A percentile compares a stretch with the other conserved stretches of the same genome.
Evolutionary conservation across 2,888 invertebrate species (phyloP).

Genomic region (Drosophila borealis): DNA sequence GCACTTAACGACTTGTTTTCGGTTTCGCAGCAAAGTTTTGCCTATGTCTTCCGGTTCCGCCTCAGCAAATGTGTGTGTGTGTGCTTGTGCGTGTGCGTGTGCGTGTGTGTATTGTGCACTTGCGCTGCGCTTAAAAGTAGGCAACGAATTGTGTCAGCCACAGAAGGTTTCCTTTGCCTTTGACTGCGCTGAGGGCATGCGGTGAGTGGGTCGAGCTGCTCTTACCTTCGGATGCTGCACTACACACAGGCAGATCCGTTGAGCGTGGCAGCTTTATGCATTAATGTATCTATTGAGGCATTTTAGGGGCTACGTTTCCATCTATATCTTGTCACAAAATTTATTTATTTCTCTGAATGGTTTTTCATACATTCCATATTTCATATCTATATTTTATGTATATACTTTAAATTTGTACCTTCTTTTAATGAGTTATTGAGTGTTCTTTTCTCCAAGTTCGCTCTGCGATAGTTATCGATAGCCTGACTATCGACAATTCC

Average conservation of each 20-base stretch:
- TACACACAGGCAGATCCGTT: background rate
- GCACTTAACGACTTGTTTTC: slow-evolving; percentile 53
- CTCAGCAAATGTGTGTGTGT: slow-evolving; percentile 1
- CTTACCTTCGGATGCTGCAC: slow-evolving; percentile 25
- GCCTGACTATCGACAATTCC: too few relatives aligned
- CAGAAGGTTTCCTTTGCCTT: slow-evolving; percentile 24
- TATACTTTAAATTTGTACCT: too few relatives aligned
- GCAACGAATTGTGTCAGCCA: slow-evolving; percentile 56
- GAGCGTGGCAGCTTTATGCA: too few relatives aligned
- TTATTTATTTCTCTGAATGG: too few relatives aligned
- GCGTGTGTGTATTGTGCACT: slow-evolving; percentile 22
- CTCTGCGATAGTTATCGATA: too few relatives aligned
- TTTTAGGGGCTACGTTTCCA: too few relatives aligned
- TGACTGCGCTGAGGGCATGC: background rate
- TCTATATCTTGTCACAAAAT: too few relatives aligned
- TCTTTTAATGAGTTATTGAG: too few relatives aligned
- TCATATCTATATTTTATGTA: too few relatives aligned
- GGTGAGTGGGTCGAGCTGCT: slow-evolving; percentile 7
- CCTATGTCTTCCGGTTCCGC: slow-evolving; percentile 50
- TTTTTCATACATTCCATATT: too few relatives aligned
- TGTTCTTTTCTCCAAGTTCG: too few relatives aligned
- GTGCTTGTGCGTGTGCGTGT: slow-evolving; percentile 8
- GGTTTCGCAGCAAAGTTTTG: slow-evolving; percentile 45
- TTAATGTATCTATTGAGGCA: too few relatives aligned
- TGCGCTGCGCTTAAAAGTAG: slow-evolving; percentile 49